Evolutionary conservation across 2,888 invertebrate genomes (phyloP).

Genomic region (Platypus cylindrus): DNA sequence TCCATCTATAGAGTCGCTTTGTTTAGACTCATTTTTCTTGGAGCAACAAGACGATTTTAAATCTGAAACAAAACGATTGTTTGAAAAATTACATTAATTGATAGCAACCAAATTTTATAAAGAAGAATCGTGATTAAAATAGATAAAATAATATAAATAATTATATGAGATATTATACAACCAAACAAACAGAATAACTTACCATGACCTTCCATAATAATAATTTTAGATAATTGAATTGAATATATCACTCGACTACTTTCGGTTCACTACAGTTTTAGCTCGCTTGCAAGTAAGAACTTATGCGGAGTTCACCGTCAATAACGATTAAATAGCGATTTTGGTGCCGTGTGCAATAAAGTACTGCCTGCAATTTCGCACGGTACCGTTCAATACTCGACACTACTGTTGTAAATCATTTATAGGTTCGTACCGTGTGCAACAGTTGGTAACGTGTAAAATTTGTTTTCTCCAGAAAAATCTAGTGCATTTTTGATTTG

Average conservation of each 20-base stretch:
- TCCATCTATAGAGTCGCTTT: constrained; percentile 2
- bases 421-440: constrained; percentile 1
- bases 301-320: too few relatives aligned
- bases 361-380: constrained; percentile 8
- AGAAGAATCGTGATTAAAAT: too few relatives aligned
- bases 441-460: too few relatives aligned
- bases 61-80: too few relatives aligned
- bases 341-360: constrained; percentile 11
- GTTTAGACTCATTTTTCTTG: constrained; percentile 1
- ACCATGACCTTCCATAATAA: constrained; percentile 2
- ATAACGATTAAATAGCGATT: constrained; percentile 12
- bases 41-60: too few relatives aligned
- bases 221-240: too few relatives aligned
- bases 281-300: constrained; percentile 6
- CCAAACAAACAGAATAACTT: constrained; percentile 2
- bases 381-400: too few relatives aligned
- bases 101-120: too few relatives aligned
- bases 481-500: too few relatives aligned
- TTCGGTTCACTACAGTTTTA: constrained; percentile 8
- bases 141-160: background rate
- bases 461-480: too few relatives aligned
- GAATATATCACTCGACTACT: constrained; percentile 2
- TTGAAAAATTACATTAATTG: too few relatives aligned
- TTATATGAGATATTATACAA: background rate
- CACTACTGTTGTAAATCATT: background rate